phyloP scores from a whole-genome alignment of 2,113 vertebrate genomes.

The Rhinogobius similis region DNA sequence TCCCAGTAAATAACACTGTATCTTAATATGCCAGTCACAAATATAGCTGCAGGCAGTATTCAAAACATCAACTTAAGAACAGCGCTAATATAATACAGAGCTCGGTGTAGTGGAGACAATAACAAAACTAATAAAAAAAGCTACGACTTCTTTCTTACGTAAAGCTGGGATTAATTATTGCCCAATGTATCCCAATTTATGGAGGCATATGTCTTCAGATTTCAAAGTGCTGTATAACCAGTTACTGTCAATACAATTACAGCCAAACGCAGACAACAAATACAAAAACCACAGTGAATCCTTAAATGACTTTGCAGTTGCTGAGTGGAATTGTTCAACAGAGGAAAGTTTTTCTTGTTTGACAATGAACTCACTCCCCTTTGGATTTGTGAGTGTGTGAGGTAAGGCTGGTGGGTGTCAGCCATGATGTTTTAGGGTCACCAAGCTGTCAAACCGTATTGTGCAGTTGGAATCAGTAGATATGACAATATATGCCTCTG shows the following conservation, averaged over 20 bases:
- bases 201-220: neutral
- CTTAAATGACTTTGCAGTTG: neutral
- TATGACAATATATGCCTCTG: conserved; percentile 10
- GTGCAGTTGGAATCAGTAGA: conserved; percentile 9
- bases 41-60: conserved; percentile 17
- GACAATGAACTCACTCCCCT: conserved; percentile 10
- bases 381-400: neutral
- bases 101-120: neutral
- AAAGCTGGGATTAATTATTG: neutral
- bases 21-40: conserved; percentile 21
- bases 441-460: neutral
- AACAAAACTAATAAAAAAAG: neutral
- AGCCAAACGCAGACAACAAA: neutral
- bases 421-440: conserved; percentile 10
- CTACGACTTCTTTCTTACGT: neutral
- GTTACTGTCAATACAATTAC: neutral
- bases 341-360: conserved; percentile 7
- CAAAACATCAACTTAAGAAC: conserved; percentile 7
- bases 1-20: neutral
- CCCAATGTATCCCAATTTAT: neutral
- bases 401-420: conserved; percentile 6
- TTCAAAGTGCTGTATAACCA: neutral
- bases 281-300: neutral
- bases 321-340: neutral
- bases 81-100: conserved; percentile 24